These are phyloP conservation scores for Halocaridina rubra DNA, from an alignment of 2,888 invertebrate genomes.

Conservation along the genomic window DNA sequence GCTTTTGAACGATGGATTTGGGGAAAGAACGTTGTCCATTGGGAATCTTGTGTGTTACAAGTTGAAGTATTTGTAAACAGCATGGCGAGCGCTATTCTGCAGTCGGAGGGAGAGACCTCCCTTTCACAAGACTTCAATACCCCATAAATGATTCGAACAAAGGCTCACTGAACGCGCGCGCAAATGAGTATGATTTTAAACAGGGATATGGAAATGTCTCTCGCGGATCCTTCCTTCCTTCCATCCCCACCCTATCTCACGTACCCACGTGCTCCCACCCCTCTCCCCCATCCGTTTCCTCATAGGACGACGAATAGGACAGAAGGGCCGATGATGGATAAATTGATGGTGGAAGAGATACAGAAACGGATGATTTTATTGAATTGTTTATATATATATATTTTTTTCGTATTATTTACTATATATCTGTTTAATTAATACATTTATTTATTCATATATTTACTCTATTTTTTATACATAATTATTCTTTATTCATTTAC, in stretches of 20 bases:
- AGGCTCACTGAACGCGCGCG: constrained; percentile 44
- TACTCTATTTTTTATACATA: no score
- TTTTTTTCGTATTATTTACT: no score
- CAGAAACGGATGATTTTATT: no score
- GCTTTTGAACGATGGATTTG: constrained; percentile 27
- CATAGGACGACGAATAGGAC: no score
- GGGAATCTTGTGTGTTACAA: constrained; percentile 55
- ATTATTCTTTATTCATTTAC: no score
- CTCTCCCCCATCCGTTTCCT: no score
- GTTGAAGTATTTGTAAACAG: constrained; percentile 62
- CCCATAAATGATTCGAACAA: constrained; percentile 62
- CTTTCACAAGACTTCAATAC: constrained; percentile 60
- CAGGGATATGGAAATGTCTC: constrained; percentile 58
- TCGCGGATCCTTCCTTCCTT: neutral
- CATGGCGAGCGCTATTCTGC: constrained; percentile 56
- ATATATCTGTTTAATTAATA: no score
- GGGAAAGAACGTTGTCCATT: constrained; percentile 5
- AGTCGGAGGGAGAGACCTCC: constrained; percentile 35
- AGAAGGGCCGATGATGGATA: no score
- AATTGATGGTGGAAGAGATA: no score
- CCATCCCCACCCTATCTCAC: neutral
- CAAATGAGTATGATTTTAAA: constrained; percentile 62
- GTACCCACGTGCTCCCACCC: no score
- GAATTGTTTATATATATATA: no score
- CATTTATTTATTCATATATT: no score